Base-by-base conservation (phyloP, 2,888 invertebrate species). In the Hemicrepidius hirtus region DNA sequence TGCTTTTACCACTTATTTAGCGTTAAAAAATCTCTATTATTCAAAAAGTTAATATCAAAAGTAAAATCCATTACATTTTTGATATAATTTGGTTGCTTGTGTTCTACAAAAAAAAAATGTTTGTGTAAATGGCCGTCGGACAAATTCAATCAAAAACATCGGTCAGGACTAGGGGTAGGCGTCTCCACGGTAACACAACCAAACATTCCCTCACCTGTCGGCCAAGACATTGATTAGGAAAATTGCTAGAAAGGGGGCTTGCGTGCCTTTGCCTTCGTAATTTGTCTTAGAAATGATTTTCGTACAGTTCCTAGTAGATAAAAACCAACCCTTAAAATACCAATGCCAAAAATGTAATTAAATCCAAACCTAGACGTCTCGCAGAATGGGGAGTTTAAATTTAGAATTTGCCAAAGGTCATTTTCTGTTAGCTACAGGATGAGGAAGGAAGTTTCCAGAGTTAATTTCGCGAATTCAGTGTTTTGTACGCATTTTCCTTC, bases 141-240 rank as follows among this genome's bases (percentile, higher is more conserved):
- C 16, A 46, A 71, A 65, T 71, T 65, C 57, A 65, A 65, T 72
- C 63, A 59, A 49, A 68, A 68, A 57, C 69, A 40, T 55, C 65
- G 73, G 68, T 69, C 69, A 73, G 35, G 37, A 18, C 69, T 53
- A 49, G 68, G 64, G 72, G 65, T 46, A 55, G 49, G 59, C 69
- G 75, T 75, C 55, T 62, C 75, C 75, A 62, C n/a, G 73, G 72
- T 50, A 69, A 75, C 75, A 16, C 49, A 68, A 71, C 73, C 75
- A 75, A 75, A 75, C 75, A 75, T 75, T 72, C 73, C 75, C 72
- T 75, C 69, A 75, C 75, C 75, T 75, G 75, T 69, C 75, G 73
- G 35, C 70, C 69, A 75, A 73, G 72, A 75, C 75, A 75, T 75
- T 75, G 75, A 75, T 75, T 75, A 73, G 69, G 65, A 69, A 73